These are phyloP conservation scores for Alligator sinensis DNA, from an alignment of 2,113 vertebrate genomes.

Conservation along the genomic window DNA sequence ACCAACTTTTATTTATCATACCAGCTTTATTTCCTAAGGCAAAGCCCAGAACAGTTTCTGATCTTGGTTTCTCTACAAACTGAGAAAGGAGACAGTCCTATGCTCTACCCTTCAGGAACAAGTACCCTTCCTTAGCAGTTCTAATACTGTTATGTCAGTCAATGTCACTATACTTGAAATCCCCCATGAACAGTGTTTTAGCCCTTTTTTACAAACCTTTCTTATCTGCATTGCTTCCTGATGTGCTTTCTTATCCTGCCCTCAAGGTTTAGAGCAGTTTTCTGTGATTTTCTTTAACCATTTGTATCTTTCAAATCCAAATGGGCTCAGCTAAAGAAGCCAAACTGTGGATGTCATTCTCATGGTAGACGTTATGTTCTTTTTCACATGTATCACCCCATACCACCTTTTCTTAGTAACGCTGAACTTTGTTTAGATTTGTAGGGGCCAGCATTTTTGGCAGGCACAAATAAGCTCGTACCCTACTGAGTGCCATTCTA, in stretches of 20 bases:
- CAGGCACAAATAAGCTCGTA: no score
- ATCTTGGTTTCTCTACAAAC: slow-evolving; percentile 26
- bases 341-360: slow-evolving; percentile 38
- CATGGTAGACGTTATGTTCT: slow-evolving; percentile 33
- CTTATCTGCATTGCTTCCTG: slow-evolving; percentile 60
- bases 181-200: slow-evolving; percentile 42
- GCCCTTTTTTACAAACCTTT: slow-evolving; percentile 49
- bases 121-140: slow-evolving; percentile 56
- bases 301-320: slow-evolving; percentile 66
- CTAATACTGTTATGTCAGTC: slow-evolving; percentile 57
- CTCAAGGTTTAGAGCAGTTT: slow-evolving; percentile 62
- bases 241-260: slow-evolving; percentile 65
- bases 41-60: slow-evolving; percentile 29
- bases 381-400: slow-evolving; percentile 14
- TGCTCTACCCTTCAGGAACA: slow-evolving; percentile 20
- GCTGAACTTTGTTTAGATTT: background rate
- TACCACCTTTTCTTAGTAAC: slow-evolving; percentile 50
- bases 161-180: slow-evolving; percentile 66
- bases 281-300: slow-evolving; percentile 55
- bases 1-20: slow-evolving; percentile 23
- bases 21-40: background rate
- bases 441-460: no score
- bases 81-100: background rate
- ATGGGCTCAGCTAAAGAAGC: slow-evolving; percentile 35
- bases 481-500: no score